A percentile compares a stretch with the other conserved stretches of the same genome.
These are phyloP conservation scores for Cuniculus paca DNA, from an alignment of 2,797 vertebrate species.

Conservation along the genomic window DNA sequence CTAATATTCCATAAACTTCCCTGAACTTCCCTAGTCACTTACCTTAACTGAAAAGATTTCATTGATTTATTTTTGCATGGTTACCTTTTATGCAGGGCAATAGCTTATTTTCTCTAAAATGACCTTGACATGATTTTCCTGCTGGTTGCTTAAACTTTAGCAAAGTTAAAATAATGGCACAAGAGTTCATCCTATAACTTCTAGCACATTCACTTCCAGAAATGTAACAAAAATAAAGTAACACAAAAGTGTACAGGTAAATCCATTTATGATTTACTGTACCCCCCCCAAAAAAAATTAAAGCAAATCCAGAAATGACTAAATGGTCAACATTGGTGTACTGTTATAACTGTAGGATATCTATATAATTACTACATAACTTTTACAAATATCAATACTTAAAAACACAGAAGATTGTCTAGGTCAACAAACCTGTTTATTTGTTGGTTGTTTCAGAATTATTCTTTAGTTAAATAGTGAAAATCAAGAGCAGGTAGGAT, in stretches of 20 bases:
- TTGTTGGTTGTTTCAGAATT: background rate
- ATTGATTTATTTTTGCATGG: conserved; percentile 80
- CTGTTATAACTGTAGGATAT: background rate
- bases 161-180: conserved; percentile 57
- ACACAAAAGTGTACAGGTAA: background rate
- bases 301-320: background rate
- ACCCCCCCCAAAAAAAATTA: background rate
- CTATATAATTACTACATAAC: background rate
- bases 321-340: background rate
- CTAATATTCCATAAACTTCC: conserved; percentile 62
- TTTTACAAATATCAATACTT: background rate
- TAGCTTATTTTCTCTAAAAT: conserved; percentile 68
- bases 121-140: conserved; percentile 65
- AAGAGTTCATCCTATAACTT: background rate
- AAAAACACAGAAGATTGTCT: background rate
- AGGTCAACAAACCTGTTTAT: background rate
- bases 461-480: background rate
- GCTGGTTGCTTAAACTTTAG: conserved; percentile 60
- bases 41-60: conserved; percentile 64
- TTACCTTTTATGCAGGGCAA: conserved; percentile 66
- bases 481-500: background rate
- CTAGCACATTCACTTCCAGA: background rate
- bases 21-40: conserved; percentile 67
- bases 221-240: background rate
- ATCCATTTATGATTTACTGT: background rate